Evolutionary conservation across 2,113 vertebrate species (phyloP), one percentile per base, ranked within the genome.

Genomic region (Calidris pygmaea): DNA sequence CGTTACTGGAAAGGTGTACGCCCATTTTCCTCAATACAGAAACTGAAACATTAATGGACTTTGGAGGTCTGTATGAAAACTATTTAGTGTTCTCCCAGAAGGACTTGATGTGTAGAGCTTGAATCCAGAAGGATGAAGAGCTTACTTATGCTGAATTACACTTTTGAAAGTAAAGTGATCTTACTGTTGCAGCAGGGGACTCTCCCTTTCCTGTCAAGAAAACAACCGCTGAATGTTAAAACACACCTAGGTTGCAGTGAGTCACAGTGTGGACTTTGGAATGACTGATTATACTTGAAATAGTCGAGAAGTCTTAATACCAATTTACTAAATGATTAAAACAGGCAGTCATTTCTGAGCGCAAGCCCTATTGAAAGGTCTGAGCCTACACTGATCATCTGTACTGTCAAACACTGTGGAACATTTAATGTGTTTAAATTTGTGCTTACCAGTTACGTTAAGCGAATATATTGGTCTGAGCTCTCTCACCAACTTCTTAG

Each of bases 201-300:
- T 96, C 88, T 96, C 84, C 86, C 83, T 95, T 96, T 96, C 90
- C 92, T 92, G 89, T 95, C 66, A 60, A 77, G 94, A 90, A 93
- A 93, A 95, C 90, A 92, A 89, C 80, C 8, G 7, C 67, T 94
- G 85, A 96, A 70, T 55, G 78, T 89, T 96, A 85, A 92, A 96
- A 96, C 91, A 90, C 86, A 93, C 84, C 92, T 93, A 58, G 59
- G 70, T 34, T 92, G 70, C 79, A 72, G 52, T 95, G 95, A 97
- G 85, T 93, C 92, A 92, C 78, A 7, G 34, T 86, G 82, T 94
- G 92, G 92, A 93, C 90, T 90, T 94, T 65, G 90, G 76, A 92
- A 74, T 90, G 92, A 71, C 75, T 95, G 92, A 83, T 91, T 68
- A 32, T 41, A 45, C 66, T 87, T 82, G 45, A 93, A 94, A 63